Evolutionary conservation across 2,888 invertebrate species (phyloP), one percentile per base, ranked within the genome.

Genomic region (Euzophera pinguis): DNA sequence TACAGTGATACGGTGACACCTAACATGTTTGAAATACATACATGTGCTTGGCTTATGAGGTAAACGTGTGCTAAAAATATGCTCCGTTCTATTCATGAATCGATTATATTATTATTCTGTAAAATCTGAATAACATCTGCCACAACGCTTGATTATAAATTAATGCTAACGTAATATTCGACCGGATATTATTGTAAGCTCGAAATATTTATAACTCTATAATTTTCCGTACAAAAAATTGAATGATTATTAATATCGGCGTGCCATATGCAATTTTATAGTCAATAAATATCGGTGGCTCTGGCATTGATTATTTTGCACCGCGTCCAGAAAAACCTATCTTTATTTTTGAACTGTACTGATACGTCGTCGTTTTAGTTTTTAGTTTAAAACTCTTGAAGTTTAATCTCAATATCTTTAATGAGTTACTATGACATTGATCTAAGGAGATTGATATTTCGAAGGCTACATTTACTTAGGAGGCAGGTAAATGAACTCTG

Each of bases 251-350:
- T 71, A 77, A 72, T 73, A 69, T 67, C 59, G 62, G 57, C 65
- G 56, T 59, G 69, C 68, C 69, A 67, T 64, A 71, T 67, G 64
- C 64, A 56, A 65, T 79, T 88, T 87, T 87, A 86, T 84, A 72
- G 73, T 74, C 71, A 77, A 81, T 88, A 83, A 87, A 86, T 84
- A 86, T 87, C 71, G 80, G 73, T 65, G 68, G 66, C 64, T 78
- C 78, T 78, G 80, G 73, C 77, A 73, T 75, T 72, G 67, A 71
- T 67, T 71, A 55, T 66, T 67, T 72, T 71, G 63, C 65, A 58
- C 59, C 62, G 64, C 67, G 65, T 65, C 60, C 64, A 61, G 64
- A 67, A 65, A 69, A 69, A 68, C 61, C 64, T 61, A 67, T 66
- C 65, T 75, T 76, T 81, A 76, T 81, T 80, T 81, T 73, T 81